Conservation (phyloP, 2,113 vertebrate species). For the Eidolon helvum region DNA sequence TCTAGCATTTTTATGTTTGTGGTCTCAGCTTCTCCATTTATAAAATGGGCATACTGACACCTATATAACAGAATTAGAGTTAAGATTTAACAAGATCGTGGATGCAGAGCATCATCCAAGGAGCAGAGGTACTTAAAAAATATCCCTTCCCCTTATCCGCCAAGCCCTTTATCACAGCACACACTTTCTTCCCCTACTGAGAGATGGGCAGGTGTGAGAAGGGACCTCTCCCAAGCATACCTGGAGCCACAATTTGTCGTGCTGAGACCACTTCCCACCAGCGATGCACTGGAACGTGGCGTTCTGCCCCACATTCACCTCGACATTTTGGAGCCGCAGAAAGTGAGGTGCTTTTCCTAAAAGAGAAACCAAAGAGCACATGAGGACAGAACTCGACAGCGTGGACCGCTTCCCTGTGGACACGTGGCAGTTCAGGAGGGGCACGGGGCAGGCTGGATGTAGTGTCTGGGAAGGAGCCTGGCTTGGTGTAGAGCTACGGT, state of each 20-base stretch:
- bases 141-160: neutral
- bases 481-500: neutral
- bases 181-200: neutral
- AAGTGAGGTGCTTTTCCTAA: constrained; percentile 98
- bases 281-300: constrained; percentile 97
- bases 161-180: neutral
- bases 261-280: constrained; percentile 97
- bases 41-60: neutral
- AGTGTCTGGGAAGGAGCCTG: neutral
- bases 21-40: neutral
- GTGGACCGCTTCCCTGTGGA: neutral
- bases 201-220: too few species aligned
- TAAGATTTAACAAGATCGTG: neutral
- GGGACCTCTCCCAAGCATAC: constrained; percentile 70
- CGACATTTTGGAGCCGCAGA: constrained; percentile 95
- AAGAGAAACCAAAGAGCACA: constrained; percentile 67
- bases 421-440: rapidly evolving
- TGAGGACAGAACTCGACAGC: neutral
- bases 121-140: neutral
- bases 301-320: constrained; percentile 98
- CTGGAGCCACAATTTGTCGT: constrained; percentile 97
- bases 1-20: neutral
- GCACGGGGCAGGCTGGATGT: rapidly evolving
- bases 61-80: neutral
- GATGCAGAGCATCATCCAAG: neutral